Evolutionary conservation across 2,888 invertebrate genomes (phyloP), one percentile per base, ranked within the genome.

Genomic region (Argyresthia albistria): DNA sequence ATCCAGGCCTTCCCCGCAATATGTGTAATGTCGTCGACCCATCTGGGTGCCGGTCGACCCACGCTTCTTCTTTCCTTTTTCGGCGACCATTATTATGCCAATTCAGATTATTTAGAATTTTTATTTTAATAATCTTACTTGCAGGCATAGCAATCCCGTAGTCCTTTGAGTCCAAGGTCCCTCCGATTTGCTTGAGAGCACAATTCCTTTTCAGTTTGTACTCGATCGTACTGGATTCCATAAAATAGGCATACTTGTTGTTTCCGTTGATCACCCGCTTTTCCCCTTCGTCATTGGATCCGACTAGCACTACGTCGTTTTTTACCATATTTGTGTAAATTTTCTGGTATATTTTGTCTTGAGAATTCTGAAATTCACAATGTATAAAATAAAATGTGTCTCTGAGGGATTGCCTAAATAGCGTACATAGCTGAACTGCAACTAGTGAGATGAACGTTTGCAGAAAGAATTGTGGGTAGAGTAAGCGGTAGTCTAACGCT

Each of bases 171-270:
- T 97, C 97, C 59, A 98, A 87, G 67, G 93, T 90, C 8, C 91
- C 91, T 1, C 97, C 96, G 43, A 95, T 91, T 86, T 94, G 92
- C 46, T 90, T 93, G 49, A 97, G 89, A 35, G 93, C 91, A 74
- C 97, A 97, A 60, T 95, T 89, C 56, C 94, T 87, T 75, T 94
- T 94, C 59, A 93, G 90, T 65, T 93, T 93, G 77, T 97, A 99
- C 70, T 98, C 97, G 63, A 99, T 93, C 14, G 94, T 93, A 7
- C 96, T 93, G 36, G 97, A 97, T 83, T 99, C 99, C 96, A 98
- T 97, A 57, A 99, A 91, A 76, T 96, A 99, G 4, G 98, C 99
- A 76, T 97, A 99, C 9, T 45, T 80, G 42, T 71, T 75, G 50
- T 69, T 71, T 39, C 78, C 73, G 1, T 66, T 70, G 0, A 90